Conservation (phyloP, 2,888 invertebrate genomes). For the Abscondita cerata region DNA sequence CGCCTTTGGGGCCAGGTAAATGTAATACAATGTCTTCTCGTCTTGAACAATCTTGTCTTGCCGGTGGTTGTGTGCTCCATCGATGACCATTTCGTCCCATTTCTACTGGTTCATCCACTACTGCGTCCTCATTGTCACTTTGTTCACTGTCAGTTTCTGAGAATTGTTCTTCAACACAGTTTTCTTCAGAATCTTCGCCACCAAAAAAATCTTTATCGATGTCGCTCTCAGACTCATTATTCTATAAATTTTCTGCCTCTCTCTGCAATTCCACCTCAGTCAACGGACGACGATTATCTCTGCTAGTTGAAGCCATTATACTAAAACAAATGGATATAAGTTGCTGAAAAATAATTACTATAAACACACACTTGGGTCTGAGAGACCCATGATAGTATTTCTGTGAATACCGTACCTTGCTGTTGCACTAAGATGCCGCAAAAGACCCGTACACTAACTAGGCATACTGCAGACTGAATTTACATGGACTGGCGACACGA, state of each 20-base stretch:
- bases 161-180: constrained; percentile 1
- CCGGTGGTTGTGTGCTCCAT: not conserved
- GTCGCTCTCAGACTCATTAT: not conserved
- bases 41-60: not conserved
- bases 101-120: not conserved
- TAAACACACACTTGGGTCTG: not conserved
- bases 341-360: not conserved
- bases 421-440: too few relatives aligned
- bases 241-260: not conserved
- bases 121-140: not conserved
- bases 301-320: not conserved
- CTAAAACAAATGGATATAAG: not conserved
- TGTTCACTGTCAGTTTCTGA: too few relatives aligned
- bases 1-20: not conserved
- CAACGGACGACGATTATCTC: not conserved
- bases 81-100: not conserved
- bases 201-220: too few relatives aligned
- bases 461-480: not conserved
- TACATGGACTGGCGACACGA: not conserved
- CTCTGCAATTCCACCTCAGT: not conserved
- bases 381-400: too few relatives aligned
- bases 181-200: not conserved
- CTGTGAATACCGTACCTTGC: too few relatives aligned
- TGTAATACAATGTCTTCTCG: not conserved
- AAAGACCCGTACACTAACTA: not conserved